phyloP scores from a whole-genome alignment of 2,797 vertebrate species.

The Aplochiton taeniatus region DNA sequence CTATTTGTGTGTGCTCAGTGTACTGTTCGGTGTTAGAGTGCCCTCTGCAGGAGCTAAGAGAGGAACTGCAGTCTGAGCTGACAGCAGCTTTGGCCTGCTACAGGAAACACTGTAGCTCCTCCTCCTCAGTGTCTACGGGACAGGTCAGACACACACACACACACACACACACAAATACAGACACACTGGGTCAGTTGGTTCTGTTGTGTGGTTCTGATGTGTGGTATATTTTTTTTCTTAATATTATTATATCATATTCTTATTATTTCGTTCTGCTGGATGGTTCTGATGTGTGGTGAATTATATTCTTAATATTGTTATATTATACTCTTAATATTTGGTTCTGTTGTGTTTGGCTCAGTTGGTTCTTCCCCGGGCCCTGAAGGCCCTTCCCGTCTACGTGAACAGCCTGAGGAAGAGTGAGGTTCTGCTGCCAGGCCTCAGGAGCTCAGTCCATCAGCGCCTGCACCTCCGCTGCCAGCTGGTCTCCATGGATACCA shows the following conservation, averaged over 20 bases:
- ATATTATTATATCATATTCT: too few relatives aligned
- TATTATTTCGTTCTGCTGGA: not conserved
- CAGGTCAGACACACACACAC: slow-evolving; percentile 60
- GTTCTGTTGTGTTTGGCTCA: slow-evolving; percentile 32
- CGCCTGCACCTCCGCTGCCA: slow-evolving; percentile 73
- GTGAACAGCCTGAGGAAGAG: slow-evolving; percentile 82
- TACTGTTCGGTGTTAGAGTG: slow-evolving; percentile 71
- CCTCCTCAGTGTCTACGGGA: slow-evolving; percentile 68
- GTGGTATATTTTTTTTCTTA: too few relatives aligned
- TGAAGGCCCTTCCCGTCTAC: slow-evolving; percentile 77
- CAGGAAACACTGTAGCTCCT: slow-evolving; percentile 76
- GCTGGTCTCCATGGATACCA: slow-evolving; percentile 71
- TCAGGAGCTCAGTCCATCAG: slow-evolving; percentile 74
- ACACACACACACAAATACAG: slow-evolving; percentile 12
- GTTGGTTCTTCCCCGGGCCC: slow-evolving; percentile 78
- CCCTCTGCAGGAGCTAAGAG: slow-evolving; percentile 74
- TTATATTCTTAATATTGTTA: not conserved
- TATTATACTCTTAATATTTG: not conserved
- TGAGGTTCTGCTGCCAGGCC: slow-evolving; percentile 76
- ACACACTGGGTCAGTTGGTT: too few relatives aligned
- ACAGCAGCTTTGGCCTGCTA: slow-evolving; percentile 73
- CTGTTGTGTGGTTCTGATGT: too few relatives aligned
- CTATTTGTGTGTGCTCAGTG: slow-evolving; percentile 48
- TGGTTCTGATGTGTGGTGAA: not conserved
- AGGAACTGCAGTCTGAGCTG: slow-evolving; percentile 73